These are phyloP conservation scores for Netelia inedita DNA, from an alignment of 2,888 invertebrate species.

Conservation along the genomic window DNA sequence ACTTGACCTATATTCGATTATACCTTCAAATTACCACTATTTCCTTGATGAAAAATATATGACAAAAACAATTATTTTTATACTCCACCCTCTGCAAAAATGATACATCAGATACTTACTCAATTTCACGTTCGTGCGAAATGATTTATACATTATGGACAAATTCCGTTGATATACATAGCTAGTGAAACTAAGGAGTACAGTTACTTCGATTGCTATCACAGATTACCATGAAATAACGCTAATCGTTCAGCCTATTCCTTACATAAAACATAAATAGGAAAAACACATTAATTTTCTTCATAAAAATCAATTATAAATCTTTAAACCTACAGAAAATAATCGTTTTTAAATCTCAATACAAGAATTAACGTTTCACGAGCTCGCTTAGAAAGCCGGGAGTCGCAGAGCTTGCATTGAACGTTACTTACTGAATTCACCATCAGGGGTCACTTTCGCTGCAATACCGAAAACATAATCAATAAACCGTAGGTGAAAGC, in stretches of 20 bases:
- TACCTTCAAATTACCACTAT: no score
- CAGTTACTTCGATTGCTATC: conserved; percentile 20
- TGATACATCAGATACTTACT: neutral
- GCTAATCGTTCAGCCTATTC: neutral
- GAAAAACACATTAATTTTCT: neutral
- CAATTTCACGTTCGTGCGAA: neutral
- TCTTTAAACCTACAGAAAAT: neutral
- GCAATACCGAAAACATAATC: conserved; percentile 68
- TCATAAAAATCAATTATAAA: no score
- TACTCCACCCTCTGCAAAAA: neutral
- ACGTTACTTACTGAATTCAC: conserved; percentile 50
- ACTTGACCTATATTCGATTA: no score
- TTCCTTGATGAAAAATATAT: no score
- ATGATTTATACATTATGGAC: conserved; percentile 7
- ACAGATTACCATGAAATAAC: neutral
- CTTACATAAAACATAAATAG: neutral
- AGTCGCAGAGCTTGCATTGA: conserved; percentile 53
- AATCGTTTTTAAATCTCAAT: neutral
- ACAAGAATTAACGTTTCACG: neutral
- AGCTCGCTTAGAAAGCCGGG: conserved; percentile 37
- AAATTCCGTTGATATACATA: neutral
- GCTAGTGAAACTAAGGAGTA: conserved; percentile 3
- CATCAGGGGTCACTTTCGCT: conserved; percentile 67
- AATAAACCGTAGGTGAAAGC: conserved; percentile 66
- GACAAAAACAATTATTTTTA: neutral